Base-by-base conservation (phyloP, 2,888 invertebrate species). In the Proisotoma minuta region DNA sequence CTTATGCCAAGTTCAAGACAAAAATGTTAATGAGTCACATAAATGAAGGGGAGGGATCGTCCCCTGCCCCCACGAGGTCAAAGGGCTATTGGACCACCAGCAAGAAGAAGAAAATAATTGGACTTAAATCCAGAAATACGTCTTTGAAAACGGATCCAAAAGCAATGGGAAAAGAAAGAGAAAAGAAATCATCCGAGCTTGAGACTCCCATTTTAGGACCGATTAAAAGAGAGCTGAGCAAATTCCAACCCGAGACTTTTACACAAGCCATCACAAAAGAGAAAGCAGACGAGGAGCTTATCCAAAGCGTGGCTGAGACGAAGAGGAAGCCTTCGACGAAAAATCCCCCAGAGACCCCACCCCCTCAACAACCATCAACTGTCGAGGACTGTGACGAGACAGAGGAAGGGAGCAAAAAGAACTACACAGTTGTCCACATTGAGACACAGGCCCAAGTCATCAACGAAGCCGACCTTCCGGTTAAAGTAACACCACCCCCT, bases 1-100 rank as follows among this genome's bases (percentile, higher is more conserved):
- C 91, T 0, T 91, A 91, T 74, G 90, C 89, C 57, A 91, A 91
- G 78, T 92, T 91, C 77, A 91, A 91, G 85, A 84, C 74, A 20
- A 74, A 71, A 28, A 73, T 74, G 52, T 58, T 75, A 24, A 67
- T 72, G 43, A 70, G 69, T 40, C 72, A 72, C 4, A 63, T 68
- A 4, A 58, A 67, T 18, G 69, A 71, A 40, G 59, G 47, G 23
- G 59, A 59, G 5, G 52, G 23, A 24, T 28, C 51, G 26, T 28
- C 58, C 5, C 51, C 51, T 28, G 28, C 26, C 5, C 26, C 27
- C 3, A 51, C 26, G 28, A n/a, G n/a, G n/a, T n/a, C n/a, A n/a
- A 18, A 12, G 26, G 2, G 18, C 26, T 28, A 3, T 4, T 51
- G 51, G 51, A 51, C 51, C n/a, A 28, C 51, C 3, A 51, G 51